Evolutionary conservation across 2,888 invertebrate genomes (phyloP).

Genomic region (Drosophila mettleri): DNA sequence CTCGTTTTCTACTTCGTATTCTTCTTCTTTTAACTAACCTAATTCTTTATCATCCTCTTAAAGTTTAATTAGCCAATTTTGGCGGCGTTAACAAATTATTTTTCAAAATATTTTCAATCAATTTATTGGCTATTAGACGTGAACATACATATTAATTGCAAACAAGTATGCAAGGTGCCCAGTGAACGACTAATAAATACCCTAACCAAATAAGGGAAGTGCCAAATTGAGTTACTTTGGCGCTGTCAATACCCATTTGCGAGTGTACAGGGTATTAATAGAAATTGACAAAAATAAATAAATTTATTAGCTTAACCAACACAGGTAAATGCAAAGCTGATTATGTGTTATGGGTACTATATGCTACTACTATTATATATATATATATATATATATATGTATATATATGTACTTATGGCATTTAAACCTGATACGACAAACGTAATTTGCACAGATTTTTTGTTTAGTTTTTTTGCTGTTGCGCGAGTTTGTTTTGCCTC

Average conservation of each 20-base stretch:
- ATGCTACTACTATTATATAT: conserved; percentile 9
- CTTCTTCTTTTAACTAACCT: conserved; percentile 2
- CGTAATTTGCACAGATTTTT: conserved; percentile 40
- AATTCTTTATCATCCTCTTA: conserved; percentile 19
- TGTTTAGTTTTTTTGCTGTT: conserved; percentile 16
- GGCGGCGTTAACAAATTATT: conserved; percentile 32
- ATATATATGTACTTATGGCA: conserved; percentile 4
- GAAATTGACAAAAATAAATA: conserved; percentile 15
- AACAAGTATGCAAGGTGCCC: not conserved
- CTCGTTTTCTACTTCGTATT: not conserved
- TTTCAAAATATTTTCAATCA: conserved; percentile 35
- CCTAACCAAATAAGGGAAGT: not conserved
- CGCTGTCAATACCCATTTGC: not conserved
- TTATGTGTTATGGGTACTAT: conserved; percentile 37
- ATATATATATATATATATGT: conserved; percentile 13
- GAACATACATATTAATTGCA: conserved; percentile 24
- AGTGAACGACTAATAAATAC: not conserved
- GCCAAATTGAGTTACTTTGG: not conserved
- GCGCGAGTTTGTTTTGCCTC: conserved; percentile 21
- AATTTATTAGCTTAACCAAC: conserved; percentile 29
- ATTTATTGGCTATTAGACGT: conserved; percentile 36
- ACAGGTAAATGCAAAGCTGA: conserved; percentile 34
- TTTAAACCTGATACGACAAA: conserved; percentile 32
- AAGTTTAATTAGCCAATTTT: conserved; percentile 38
- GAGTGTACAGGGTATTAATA: not conserved